Evolutionary conservation across 2,797 vertebrate species (phyloP).

Genomic region (Girardinus metallicus): DNA sequence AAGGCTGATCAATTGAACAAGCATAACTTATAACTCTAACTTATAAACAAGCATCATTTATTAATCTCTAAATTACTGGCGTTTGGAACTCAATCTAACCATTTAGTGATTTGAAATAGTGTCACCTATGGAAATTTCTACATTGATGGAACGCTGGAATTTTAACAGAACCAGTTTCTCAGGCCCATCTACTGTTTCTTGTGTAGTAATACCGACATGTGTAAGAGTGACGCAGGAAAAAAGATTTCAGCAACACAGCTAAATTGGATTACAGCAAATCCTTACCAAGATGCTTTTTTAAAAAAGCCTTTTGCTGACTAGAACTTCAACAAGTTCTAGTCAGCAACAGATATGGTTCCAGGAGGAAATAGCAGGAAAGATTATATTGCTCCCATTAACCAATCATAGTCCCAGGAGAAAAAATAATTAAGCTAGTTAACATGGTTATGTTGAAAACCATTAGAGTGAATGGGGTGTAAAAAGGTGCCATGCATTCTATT

Average conservation of each 20-base stretch:
- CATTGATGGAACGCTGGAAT: background rate
- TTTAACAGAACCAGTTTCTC: background rate
- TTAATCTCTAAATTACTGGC: background rate
- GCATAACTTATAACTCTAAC: background rate
- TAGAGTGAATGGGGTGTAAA: background rate
- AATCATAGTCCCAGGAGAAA: background rate
- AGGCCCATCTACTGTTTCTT: background rate
- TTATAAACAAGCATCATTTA: too few species aligned
- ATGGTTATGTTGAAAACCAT: background rate
- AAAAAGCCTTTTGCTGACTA: background rate
- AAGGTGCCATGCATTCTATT: background rate
- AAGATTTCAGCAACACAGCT: background rate
- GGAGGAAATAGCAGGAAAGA: background rate
- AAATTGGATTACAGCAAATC: background rate
- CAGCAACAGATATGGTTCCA: background rate
- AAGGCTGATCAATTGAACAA: background rate
- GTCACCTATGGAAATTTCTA: background rate
- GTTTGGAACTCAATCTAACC: background rate
- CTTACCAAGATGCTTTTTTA: background rate
- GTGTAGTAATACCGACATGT: background rate
- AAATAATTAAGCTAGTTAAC: background rate
- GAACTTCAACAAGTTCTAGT: too few species aligned
- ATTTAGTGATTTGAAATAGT: background rate
- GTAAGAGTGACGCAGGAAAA: background rate
- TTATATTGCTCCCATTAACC: background rate